Base-by-base conservation (phyloP, 64 coral and sea anemone species). In the Trachythela sp. region DNA sequence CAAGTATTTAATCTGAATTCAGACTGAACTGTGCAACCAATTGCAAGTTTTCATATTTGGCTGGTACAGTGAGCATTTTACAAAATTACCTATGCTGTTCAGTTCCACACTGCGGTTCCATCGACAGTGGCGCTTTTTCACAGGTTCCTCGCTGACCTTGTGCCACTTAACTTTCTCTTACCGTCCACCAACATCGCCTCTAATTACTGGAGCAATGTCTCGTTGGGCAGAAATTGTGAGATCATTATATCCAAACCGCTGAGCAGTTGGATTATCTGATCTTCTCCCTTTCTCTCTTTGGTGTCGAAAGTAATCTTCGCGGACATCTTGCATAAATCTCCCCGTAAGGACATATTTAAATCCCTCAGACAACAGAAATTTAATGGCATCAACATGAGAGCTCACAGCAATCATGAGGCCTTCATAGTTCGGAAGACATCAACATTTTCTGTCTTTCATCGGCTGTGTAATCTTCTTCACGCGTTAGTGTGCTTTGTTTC, bases 191-290 rank as follows among this genome's bases (percentile, higher is more conserved):
- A 80, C 30, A 37, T 80, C 35, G 35, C 75, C 75, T 15, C 75
- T n/a, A 2, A 80, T 80, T 80, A 80, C 75, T 80, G 75, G 75
- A 39, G 75, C 75, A 80, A 80, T 80, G 37, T 80, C 75, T 80
- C 75, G 32, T 39, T 80, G 75, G 10, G 9, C 13, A 34, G 75
- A n/a, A 80, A 80, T 80, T 0, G 75, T 80, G 33, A 80, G 37
- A 18, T 80, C 75, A 39, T 80, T 80, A 80, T 80, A 80, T 80
- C 75, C 75, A 80, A 80, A 80, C 75, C 35, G 75, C 75, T 37
- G 75, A 39, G 75, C 75, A 80, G 75, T 80, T 80, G 30, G 14
- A 80, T 37, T 18, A 39, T 80, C 75, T 80, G 75, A 80, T 29
- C 75, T 80, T 18, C 75, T 80, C 37, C 75, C 75, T 80, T 80